Evolutionary conservation across 2,797 vertebrate species (phyloP).

Genomic region (Buphagus erythrorhynchus): DNA sequence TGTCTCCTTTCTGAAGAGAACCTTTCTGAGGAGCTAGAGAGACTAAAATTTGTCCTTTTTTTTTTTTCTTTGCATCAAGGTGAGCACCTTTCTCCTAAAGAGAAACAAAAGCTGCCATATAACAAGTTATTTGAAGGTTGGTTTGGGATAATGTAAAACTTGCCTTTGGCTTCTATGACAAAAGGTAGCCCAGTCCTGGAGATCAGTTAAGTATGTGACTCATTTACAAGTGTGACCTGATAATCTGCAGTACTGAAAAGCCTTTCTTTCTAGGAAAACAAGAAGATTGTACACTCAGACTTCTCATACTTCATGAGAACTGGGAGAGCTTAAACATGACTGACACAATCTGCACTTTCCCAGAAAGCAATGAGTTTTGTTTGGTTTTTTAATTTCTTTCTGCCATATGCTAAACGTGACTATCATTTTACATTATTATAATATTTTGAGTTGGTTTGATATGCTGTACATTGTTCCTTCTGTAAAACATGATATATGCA

Average conservation of each 20-base stretch:
- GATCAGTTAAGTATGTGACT: neutral
- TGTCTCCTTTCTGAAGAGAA: neutral
- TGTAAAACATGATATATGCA: slow-evolving; percentile 6
- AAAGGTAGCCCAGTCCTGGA: neutral
- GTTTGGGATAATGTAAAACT: neutral
- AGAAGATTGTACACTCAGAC: neutral
- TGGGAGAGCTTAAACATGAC: neutral
- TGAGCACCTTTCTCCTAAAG: neutral
- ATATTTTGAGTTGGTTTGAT: neutral
- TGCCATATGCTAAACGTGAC: neutral
- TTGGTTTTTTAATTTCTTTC: neutral
- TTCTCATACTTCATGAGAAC: neutral
- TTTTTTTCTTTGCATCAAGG: neutral
- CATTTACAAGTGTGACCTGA: neutral
- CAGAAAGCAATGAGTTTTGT: neutral
- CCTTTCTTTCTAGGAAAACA: neutral
- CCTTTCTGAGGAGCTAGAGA: neutral
- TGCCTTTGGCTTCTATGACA: neutral
- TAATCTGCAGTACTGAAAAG: neutral
- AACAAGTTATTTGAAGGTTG: neutral
- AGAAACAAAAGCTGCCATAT: neutral
- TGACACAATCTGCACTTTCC: neutral
- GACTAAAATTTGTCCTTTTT: neutral
- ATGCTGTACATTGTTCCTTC: neutral
- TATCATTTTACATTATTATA: slow-evolving; percentile 5